A percentile compares a stretch with the other conserved stretches of the same genome.
Evolutionary conservation across 2,888 invertebrate genomes (phyloP).

Genomic region (Pomacea canaliculata): DNA sequence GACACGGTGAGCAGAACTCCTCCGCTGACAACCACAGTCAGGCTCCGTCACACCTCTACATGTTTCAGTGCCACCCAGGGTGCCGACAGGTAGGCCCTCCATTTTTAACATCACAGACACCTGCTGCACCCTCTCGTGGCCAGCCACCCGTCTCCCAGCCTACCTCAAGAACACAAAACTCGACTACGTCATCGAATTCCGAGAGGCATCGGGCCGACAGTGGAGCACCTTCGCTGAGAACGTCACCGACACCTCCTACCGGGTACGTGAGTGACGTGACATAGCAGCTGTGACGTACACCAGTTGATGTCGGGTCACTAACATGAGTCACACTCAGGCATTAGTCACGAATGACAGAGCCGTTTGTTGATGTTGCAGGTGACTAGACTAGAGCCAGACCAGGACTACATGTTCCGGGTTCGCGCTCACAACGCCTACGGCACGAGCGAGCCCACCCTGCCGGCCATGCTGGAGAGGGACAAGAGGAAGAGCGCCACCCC

Average conservation of each 20-base stretch:
- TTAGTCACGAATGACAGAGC: too few relatives aligned
- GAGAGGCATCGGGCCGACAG: conserved; percentile 45
- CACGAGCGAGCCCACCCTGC: conserved; percentile 93
- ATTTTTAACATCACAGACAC: conserved; percentile 93
- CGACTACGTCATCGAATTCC: conserved; percentile 93
- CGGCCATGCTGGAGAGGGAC: conserved; percentile 47
- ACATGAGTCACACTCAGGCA: too few relatives aligned
- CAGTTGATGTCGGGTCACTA: too few relatives aligned
- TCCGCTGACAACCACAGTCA: too few relatives aligned
- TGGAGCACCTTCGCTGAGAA: conserved; percentile 53
- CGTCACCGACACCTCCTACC: conserved; percentile 50
- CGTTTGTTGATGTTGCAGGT: conserved; percentile 39
- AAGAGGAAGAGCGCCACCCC: conserved; percentile 26
- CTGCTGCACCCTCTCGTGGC: conserved; percentile 91
- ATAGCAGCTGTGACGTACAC: too few relatives aligned
- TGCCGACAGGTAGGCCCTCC: conserved; percentile 82
- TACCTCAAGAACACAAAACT: conserved; percentile 84
- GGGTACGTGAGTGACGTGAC: conserved; percentile 28
- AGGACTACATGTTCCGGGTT: conserved; percentile 95
- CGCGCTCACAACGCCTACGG: conserved; percentile 97
- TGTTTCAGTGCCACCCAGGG: conserved; percentile 54
- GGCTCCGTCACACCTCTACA: background rate
- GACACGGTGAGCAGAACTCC: too few relatives aligned
- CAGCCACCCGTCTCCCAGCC: conserved; percentile 88
- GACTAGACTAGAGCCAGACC: conserved; percentile 82